phyloP scores from a whole-genome alignment of 2,113 vertebrate genomes.

The Otus sunia region DNA sequence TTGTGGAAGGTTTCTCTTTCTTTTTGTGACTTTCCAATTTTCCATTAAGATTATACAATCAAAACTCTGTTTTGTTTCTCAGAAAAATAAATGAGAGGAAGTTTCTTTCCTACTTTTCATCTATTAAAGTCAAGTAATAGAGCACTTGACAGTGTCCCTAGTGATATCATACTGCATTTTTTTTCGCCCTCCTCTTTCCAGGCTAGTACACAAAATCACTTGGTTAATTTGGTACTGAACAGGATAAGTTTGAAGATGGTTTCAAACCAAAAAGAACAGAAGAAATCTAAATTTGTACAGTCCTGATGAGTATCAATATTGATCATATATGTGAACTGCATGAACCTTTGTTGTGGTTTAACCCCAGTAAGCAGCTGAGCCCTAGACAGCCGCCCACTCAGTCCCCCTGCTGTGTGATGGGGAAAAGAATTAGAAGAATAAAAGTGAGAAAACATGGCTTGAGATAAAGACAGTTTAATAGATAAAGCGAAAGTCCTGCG shows the following conservation, averaged over 20 bases:
- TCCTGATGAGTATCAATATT: not conserved
- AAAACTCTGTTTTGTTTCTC: not conserved
- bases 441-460: not conserved
- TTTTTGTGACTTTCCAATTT: not conserved
- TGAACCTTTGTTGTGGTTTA: not conserved
- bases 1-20: not conserved
- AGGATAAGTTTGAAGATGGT: not conserved
- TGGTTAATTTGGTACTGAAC: not conserved
- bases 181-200: fast-evolving
- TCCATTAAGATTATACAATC: not conserved
- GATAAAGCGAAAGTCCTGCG: not conserved
- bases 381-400: not conserved
- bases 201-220: not conserved
- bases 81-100: not conserved
- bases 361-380: not conserved
- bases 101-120: not conserved
- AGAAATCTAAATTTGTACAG: not conserved
- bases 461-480: not conserved
- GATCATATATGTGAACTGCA: not conserved
- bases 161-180: not conserved
- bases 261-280: not conserved
- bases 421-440: not conserved
- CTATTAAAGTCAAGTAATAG: not conserved
- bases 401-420: fast-evolving
- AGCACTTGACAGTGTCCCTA: not conserved